A percentile compares a stretch with the other conserved stretches of the same genome.
Evolutionary conservation across 2,888 invertebrate species (phyloP).

Genomic region (Maniola hyperantus): DNA sequence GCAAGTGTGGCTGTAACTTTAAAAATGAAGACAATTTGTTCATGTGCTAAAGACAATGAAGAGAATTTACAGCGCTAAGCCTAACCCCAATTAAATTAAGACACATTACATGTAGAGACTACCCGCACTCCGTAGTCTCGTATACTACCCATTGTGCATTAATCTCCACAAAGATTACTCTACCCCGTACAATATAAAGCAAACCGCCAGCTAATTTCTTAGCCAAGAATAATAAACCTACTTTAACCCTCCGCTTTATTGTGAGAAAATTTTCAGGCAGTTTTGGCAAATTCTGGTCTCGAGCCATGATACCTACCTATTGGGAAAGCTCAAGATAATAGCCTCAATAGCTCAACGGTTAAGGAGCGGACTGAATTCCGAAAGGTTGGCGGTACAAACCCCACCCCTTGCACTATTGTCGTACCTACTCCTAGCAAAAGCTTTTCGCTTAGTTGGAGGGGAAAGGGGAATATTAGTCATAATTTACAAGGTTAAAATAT

Average conservation of each 20-base stretch:
- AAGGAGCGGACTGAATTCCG: too few relatives aligned
- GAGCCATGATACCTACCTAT: neutral
- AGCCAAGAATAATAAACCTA: slow-evolving; percentile 37
- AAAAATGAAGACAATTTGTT: neutral
- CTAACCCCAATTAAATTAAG: slow-evolving; percentile 2
- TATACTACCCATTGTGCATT: slow-evolving; percentile 5
- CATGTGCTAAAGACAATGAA: neutral
- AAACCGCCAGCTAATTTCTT: slow-evolving; percentile 33
- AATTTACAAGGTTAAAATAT: too few relatives aligned
- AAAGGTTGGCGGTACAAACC: too few relatives aligned
- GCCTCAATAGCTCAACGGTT: too few relatives aligned
- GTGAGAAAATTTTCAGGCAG: slow-evolving; percentile 5
- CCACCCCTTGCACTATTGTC: too few relatives aligned
- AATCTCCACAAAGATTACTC: slow-evolving; percentile 10
- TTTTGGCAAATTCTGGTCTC: neutral
- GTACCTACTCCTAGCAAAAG: too few relatives aligned
- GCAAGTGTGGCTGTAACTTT: neutral
- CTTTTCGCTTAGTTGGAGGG: too few relatives aligned
- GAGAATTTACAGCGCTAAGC: neutral
- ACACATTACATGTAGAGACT: neutral
- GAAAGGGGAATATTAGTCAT: too few relatives aligned
- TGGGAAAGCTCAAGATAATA: slow-evolving; percentile 7
- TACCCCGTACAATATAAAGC: slow-evolving; percentile 15
- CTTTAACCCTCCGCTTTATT: slow-evolving; percentile 36
- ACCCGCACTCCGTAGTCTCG: neutral